phyloP scores from a whole-genome alignment of 2,797 vertebrate genomes.

The Erpetoichthys calabaricus region DNA sequence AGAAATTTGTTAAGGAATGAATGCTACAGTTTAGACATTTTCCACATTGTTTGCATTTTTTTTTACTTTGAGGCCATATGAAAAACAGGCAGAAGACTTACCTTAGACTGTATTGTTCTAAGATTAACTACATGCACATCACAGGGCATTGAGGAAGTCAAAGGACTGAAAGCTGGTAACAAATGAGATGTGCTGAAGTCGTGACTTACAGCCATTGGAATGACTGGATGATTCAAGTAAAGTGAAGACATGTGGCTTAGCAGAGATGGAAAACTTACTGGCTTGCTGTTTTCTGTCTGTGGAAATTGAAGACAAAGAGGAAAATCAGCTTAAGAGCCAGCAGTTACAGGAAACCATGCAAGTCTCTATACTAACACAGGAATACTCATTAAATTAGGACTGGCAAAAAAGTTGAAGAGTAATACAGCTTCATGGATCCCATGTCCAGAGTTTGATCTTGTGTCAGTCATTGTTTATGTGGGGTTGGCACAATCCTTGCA shows the following conservation, averaged over 20 bases:
- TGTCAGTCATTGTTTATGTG: too few species aligned
- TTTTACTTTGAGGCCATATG: too few species aligned
- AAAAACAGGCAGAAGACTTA: conserved; percentile 24
- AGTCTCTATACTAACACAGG: too few species aligned
- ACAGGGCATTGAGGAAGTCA: conserved; percentile 64
- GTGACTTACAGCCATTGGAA: conserved; percentile 47
- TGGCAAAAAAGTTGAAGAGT: too few species aligned
- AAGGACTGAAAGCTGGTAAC: conserved; percentile 47
- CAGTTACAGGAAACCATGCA: too few species aligned
- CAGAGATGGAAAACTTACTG: conserved; percentile 66
- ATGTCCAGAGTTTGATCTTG: too few species aligned
- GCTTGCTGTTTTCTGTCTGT: conserved; percentile 44
- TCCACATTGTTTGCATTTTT: too few species aligned
- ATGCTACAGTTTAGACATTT: too few species aligned
- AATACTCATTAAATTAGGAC: too few species aligned
- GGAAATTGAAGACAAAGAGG: conserved; percentile 13
- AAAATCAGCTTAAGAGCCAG: neutral
- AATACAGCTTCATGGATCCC: neutral
- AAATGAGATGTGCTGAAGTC: conserved; percentile 27
- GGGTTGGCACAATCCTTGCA: too few species aligned
- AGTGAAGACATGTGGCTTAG: conserved; percentile 63
- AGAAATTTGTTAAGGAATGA: too few species aligned
- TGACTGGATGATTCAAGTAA: conserved; percentile 64
- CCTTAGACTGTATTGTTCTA: conserved; percentile 69
- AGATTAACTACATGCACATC: conserved; percentile 77